Base-by-base conservation (phyloP, 2,888 invertebrate species). In the Gastrophysa polygoni region DNA sequence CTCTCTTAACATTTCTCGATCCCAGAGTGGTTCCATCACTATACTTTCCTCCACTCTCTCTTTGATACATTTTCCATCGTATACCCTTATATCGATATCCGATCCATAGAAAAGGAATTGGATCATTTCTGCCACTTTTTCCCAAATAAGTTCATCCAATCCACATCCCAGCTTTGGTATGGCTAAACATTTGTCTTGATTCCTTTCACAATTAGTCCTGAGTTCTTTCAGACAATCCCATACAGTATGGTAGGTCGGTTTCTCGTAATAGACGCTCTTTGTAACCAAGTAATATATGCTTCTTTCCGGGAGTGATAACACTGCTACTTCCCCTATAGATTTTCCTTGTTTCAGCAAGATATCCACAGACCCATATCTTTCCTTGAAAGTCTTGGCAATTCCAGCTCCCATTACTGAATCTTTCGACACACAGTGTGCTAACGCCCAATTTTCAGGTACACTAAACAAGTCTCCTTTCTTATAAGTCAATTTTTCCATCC, bases 21-120 rank as follows among this genome's bases (percentile, higher is more conserved):
- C 62, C 55, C 58, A 58, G 46, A 32, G 18, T 3, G 58, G 55
- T 55, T 57, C 55, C 43, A 51, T 38, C 18, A 32, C 24, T 43
- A 21, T 38, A 38, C 8, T 51, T 21, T 32, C 47, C 52, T 52
- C 29, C 44, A n/a, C 20, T 46, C 21, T 48, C 48, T 55, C 46
- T 47, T 6, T 28, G 20, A 21, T 38, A 28, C 7, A 34, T 24
- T 54, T 50, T 51, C 21, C 21, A 18, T 52, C n/a, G 48, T 47
- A 29, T 54, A 46, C 38, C 14, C 14, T 44, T 32, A 59, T 38
- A 6, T 32, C 21, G 3, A 54, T 32, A 18, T 54, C 28, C 11
- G 32, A 28, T n/a, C 47, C 52, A 28, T 59, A 48, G 1, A 47
- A 49, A n/a, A 60, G 18, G 17, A 60, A 55, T 32, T 60, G 18